phyloP scores from a whole-genome alignment of 2,113 vertebrate species.

The Apeltes quadracus region DNA sequence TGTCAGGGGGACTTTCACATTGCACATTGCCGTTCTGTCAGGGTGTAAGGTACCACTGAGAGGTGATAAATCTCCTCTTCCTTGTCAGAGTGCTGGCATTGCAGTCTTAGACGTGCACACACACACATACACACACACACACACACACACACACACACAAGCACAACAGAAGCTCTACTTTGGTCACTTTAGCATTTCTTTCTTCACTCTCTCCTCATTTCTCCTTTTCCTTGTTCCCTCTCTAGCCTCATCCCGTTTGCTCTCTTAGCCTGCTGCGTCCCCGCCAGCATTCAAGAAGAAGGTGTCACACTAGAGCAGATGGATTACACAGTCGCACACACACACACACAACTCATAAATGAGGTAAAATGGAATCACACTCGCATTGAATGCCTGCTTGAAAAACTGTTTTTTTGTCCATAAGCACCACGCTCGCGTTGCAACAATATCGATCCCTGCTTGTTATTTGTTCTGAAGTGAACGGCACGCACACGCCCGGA shows the following conservation, averaged over 20 bases:
- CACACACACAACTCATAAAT: constrained; percentile 46
- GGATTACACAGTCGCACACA: constrained; percentile 45
- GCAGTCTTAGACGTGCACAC: constrained; percentile 63
- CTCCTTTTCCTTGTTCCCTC: constrained; percentile 21
- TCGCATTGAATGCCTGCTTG: constrained; percentile 63
- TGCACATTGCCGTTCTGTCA: constrained; percentile 59
- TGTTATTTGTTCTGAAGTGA: constrained; percentile 62
- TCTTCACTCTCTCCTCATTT: constrained; percentile 71
- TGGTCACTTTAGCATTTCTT: constrained; percentile 77
- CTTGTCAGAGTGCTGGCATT: constrained; percentile 46
- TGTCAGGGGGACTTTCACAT: constrained; percentile 76
- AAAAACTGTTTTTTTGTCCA: constrained; percentile 48
- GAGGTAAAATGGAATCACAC: constrained; percentile 69
- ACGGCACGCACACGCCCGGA: constrained; percentile 37
- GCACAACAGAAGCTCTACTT: constrained; percentile 35
- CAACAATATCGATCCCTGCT: constrained; percentile 80
- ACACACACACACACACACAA: constrained; percentile 75
- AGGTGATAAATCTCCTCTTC: constrained; percentile 58
- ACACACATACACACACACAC: constrained; percentile 74
- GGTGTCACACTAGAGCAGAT: constrained; percentile 89
- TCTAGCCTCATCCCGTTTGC: constrained; percentile 37
- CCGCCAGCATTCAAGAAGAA: constrained; percentile 82
- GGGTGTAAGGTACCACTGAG: constrained; percentile 69
- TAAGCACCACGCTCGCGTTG: constrained; percentile 51
- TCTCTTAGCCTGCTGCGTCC: constrained; percentile 86